phyloP scores from a whole-genome alignment of 2,113 vertebrate genomes.

The Oreochromis aureus region DNA sequence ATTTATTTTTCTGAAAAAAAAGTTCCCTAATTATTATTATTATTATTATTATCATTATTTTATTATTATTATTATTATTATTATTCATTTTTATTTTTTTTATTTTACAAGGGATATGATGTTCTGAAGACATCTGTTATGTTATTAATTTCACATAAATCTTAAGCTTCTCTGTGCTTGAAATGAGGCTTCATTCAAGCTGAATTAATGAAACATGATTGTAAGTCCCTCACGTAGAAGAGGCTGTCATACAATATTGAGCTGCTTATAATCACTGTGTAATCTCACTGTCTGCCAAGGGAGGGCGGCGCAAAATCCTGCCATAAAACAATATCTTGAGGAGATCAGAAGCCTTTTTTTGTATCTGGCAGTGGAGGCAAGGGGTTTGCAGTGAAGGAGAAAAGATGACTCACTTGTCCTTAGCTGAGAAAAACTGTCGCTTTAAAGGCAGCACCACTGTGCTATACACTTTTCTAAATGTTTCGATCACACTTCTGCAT shows the following conservation, averaged over 20 bases:
- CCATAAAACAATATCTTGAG: constrained; percentile 87
- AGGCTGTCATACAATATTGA: constrained; percentile 91
- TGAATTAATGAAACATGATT: constrained; percentile 99
- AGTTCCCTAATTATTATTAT: constrained; percentile 54
- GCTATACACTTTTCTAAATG: constrained; percentile 43
- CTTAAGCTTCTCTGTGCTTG: constrained; percentile 95
- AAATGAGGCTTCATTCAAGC: constrained; percentile 96
- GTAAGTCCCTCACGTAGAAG: constrained; percentile 90
- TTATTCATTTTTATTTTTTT: constrained; percentile 36
- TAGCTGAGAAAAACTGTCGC: constrained; percentile 55
- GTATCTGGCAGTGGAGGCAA: constrained; percentile 81
- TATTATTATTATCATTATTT: neutral
- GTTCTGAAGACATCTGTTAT: constrained; percentile 97
- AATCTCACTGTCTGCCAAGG: constrained; percentile 88
- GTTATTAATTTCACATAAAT: constrained; percentile 99
- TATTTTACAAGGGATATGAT: constrained; percentile 77
- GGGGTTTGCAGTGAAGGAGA: constrained; percentile 74
- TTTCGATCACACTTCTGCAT: constrained; percentile 28
- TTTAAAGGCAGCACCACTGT: constrained; percentile 40
- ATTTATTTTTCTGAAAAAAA: constrained; percentile 56
- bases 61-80: constrained; percentile 40
- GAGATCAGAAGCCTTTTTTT: constrained; percentile 84
- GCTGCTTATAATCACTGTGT: constrained; percentile 91
- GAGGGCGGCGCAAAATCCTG: constrained; percentile 81
- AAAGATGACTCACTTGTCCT: constrained; percentile 76